A percentile compares a stretch with the other conserved stretches of the same genome.
phyloP scores from a whole-genome alignment of 2,113 vertebrate genomes.

The Eolophus roseicapilla region DNA sequence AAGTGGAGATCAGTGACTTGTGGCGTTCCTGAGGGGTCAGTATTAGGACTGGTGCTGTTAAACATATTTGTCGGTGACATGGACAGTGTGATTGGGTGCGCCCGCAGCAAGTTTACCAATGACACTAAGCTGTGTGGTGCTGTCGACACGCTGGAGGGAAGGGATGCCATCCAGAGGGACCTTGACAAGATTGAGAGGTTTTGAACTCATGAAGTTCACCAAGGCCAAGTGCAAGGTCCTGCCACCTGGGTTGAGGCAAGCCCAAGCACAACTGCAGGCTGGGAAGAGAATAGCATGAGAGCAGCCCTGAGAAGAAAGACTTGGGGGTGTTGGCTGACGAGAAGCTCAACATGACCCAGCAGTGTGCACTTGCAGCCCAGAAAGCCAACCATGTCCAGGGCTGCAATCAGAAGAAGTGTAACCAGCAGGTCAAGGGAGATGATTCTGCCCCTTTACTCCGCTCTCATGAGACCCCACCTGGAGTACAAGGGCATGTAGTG shows the following conservation, averaged over 20 bases:
- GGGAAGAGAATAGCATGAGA: not conserved
- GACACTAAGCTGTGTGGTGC: not conserved
- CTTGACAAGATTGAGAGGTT: not conserved
- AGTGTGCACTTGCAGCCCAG: not conserved
- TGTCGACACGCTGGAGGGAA: not conserved
- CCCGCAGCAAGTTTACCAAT: not conserved
- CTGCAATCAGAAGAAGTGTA: not conserved
- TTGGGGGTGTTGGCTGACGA: not conserved
- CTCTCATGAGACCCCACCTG: not conserved
- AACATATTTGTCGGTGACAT: not conserved
- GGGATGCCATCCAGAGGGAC: not conserved
- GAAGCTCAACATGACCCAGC: not conserved
- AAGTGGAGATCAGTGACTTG: not conserved
- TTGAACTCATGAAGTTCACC: not conserved
- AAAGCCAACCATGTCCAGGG: not conserved
- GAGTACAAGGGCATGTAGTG: not conserved
- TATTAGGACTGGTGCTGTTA: not conserved
- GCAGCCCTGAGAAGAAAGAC: not conserved
- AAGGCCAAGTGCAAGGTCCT: not conserved
- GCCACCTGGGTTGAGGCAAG: not conserved
- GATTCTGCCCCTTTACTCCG: not conserved
- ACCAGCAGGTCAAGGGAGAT: not conserved
- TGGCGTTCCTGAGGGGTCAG: not conserved
- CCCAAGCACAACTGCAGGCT: not conserved
- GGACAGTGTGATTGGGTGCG: not conserved